Evolutionary conservation across 2,113 vertebrate species (phyloP).

Genomic region (Copsychus sechellarum): DNA sequence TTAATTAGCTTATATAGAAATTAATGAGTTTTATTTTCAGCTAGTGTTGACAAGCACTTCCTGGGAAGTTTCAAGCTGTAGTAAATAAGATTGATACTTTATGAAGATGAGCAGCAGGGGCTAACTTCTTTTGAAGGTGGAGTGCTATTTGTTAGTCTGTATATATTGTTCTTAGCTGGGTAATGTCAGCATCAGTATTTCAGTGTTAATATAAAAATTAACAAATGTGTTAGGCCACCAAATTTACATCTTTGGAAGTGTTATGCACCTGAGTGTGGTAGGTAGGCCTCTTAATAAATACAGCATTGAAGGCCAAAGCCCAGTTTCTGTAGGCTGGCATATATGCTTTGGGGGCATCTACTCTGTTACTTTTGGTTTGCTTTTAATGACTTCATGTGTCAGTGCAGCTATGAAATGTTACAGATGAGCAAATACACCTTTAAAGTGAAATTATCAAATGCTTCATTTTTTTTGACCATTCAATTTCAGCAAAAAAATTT

Average conservation of each 20-base stretch:
- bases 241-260: neutral
- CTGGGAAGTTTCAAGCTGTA: neutral
- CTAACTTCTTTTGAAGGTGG: neutral
- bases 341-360: rapidly evolving
- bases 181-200: neutral
- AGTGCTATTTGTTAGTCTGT: neutral
- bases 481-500: neutral
- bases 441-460: neutral
- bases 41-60: neutral
- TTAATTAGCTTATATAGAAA: neutral
- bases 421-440: neutral
- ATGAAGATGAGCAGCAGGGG: neutral
- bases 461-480: neutral
- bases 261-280: neutral
- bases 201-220: neutral
- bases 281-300: neutral
- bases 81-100: neutral
- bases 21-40: neutral
- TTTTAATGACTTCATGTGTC: neutral
- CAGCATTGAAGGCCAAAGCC: neutral
- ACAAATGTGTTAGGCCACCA: neutral
- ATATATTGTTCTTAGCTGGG: neutral
- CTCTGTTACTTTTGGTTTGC: neutral
- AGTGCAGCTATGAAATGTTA: neutral
- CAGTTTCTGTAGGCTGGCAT: neutral